Conservation (phyloP, 2,113 vertebrate genomes). For the Urocitellus parryii region DNA sequence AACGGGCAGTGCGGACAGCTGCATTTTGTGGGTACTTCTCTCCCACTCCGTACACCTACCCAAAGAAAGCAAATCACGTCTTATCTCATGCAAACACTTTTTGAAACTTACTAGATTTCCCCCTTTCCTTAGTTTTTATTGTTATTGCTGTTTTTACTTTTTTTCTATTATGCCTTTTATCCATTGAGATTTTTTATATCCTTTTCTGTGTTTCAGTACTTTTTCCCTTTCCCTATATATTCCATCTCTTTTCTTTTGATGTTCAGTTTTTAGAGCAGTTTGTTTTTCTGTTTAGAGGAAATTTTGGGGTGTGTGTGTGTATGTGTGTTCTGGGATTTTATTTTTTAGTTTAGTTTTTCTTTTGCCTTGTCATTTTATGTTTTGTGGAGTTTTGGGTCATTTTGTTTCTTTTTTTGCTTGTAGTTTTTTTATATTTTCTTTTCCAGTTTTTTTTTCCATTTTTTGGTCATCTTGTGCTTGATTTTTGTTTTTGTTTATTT, state of each 20-base stretch:
- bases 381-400: not conserved
- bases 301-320: not conserved
- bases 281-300: not conserved
- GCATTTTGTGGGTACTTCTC: slow-evolving; percentile 45
- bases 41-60: not conserved
- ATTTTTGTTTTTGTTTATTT: not conserved
- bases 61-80: slow-evolving; percentile 32
- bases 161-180: slow-evolving; percentile 38
- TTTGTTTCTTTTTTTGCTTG: not conserved
- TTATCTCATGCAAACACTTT: not conserved
- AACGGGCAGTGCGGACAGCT: slow-evolving; percentile 42
- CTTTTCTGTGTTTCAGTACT: not conserved
- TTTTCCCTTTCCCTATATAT: not conserved
- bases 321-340: not conserved
- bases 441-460: not conserved
- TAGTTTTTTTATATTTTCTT: not conserved
- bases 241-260: not conserved
- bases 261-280: not conserved
- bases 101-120: not conserved
- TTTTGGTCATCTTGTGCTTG: not conserved
- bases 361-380: slow-evolving; percentile 30
- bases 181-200: not conserved
- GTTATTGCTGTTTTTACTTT: not conserved
- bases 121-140: not conserved
- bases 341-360: not conserved